Conservation (phyloP, 2,113 vertebrate genomes). For the Delphinus delphis region DNA sequence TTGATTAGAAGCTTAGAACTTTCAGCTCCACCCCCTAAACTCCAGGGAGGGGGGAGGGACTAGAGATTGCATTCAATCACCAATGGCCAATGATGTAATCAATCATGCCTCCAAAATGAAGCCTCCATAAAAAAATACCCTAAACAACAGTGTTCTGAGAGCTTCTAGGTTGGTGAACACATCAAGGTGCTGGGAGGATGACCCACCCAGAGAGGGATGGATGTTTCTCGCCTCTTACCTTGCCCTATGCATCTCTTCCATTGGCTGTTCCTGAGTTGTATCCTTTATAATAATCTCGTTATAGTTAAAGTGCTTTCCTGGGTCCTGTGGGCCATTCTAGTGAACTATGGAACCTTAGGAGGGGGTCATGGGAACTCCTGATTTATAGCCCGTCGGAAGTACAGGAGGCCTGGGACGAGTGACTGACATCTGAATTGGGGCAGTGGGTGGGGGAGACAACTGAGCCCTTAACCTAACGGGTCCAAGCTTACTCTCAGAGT, state of each 20-base stretch:
- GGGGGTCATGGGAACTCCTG: background rate
- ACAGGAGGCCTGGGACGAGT: background rate
- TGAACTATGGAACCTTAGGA: background rate
- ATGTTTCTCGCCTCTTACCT: background rate
- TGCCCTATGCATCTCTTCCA: background rate
- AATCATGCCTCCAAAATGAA: background rate
- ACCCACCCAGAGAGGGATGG: background rate
- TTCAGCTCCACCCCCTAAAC: background rate
- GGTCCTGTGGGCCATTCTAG: background rate
- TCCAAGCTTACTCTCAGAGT: background rate
- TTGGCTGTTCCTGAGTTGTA: background rate
- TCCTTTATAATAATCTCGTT: background rate
- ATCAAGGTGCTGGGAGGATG: background rate
- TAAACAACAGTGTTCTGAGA: background rate
- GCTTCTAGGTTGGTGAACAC: background rate
- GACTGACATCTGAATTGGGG: background rate
- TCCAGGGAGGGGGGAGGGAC: background rate
- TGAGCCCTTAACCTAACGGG: background rate
- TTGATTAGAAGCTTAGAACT: background rate
- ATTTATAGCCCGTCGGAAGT: background rate
- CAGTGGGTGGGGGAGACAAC: background rate
- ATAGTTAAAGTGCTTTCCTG: background rate
- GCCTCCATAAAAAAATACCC: background rate
- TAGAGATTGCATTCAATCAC: background rate
- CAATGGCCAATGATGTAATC: background rate